Conservation (phyloP, 2,113 vertebrate species). For the Neolamprologus cancellatus region DNA sequence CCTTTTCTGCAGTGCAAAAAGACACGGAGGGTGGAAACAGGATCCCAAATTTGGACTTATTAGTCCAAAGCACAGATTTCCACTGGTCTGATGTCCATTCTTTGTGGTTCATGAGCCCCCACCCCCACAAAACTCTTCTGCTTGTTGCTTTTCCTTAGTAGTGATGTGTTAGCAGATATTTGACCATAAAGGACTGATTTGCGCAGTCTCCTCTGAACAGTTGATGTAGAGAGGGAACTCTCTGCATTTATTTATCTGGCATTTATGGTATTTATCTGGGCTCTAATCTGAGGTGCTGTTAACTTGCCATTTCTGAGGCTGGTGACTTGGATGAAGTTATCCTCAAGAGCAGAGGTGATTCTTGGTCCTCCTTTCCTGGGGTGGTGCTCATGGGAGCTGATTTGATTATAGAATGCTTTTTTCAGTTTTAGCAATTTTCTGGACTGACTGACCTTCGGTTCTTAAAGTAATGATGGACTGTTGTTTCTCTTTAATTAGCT, state of each 20-base stretch:
- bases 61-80: background rate
- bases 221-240: background rate
- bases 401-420: background rate
- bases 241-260: background rate
- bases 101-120: background rate
- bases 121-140: no score
- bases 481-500: background rate
- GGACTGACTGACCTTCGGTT: background rate
- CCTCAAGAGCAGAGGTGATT: background rate
- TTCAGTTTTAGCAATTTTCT: background rate
- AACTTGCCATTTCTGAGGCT: background rate
- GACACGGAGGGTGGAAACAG: background rate
- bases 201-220: background rate
- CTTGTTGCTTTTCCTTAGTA: background rate
- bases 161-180: fast-evolving
- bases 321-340: background rate
- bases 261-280: background rate
- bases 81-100: background rate
- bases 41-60: background rate
- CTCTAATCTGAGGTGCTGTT: background rate
- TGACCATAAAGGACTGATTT: background rate
- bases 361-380: background rate
- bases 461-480: background rate
- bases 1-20: background rate
- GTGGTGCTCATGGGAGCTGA: background rate